These are phyloP conservation scores for Ylistrum balloti DNA, from an alignment of 1,140 invertebrate genomes.

Conservation along the genomic window DNA sequence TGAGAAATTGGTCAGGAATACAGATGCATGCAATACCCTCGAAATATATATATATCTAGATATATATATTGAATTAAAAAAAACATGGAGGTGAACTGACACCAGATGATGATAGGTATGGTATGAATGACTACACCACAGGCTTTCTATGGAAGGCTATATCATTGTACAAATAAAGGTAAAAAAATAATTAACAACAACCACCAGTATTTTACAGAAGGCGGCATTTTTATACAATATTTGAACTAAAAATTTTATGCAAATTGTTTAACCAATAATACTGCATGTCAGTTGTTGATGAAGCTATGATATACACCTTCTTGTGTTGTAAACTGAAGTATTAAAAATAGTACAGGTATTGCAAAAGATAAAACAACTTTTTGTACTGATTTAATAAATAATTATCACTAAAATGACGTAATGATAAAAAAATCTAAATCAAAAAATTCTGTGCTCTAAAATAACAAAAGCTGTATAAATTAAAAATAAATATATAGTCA, in stretches of 20 bases:
- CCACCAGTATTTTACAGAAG: constrained; percentile 25
- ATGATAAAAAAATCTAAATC: constrained; percentile 45
- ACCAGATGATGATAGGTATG: background rate
- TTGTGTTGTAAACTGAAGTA: constrained; percentile 22
- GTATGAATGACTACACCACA: background rate
- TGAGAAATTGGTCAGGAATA: constrained; percentile 73
- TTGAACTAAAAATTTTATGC: constrained; percentile 40
- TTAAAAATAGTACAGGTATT: constrained; percentile 21
- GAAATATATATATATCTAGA: constrained; percentile 21
- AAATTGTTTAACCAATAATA: constrained; percentile 36
- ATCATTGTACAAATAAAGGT: constrained; percentile 35
- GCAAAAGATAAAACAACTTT: constrained; percentile 43
- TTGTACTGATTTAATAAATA: constrained; percentile 43
- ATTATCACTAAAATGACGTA: constrained; percentile 46
- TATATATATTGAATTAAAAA: constrained; percentile 33
- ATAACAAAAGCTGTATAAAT: constrained; percentile 57
- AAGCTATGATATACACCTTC: constrained; percentile 1
- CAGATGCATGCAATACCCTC: constrained; percentile 49
- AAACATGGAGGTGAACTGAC: constrained; percentile 22
- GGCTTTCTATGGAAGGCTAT: constrained; percentile 24
- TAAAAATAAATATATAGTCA: constrained; percentile 45
- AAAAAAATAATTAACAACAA: constrained; percentile 36
- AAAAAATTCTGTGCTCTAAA: constrained; percentile 54
- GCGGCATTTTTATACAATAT: constrained; percentile 34
- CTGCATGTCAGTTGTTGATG: background rate